Conservation (phyloP, 2,888 invertebrate genomes). For the Caenorhabditis becei region DNA sequence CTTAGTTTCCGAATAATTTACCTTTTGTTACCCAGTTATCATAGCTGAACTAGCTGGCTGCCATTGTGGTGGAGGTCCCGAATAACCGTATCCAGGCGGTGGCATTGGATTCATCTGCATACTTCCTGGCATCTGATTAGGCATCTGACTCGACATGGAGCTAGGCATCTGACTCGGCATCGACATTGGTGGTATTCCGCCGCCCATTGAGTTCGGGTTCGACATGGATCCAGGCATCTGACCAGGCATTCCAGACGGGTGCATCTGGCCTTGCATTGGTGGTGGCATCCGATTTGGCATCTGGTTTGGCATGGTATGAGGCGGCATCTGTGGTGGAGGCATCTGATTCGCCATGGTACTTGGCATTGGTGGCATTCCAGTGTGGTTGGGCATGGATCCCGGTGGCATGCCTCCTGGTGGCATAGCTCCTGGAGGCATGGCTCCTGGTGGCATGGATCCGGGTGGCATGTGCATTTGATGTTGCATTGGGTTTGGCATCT, state of each 20-base stretch:
- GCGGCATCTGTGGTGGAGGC: constrained; percentile 45
- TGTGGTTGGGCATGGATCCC: constrained; percentile 25
- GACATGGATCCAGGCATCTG: constrained; percentile 43
- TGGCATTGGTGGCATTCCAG: constrained; percentile 50
- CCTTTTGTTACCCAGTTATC: constrained; percentile 65
- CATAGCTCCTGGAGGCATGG: constrained; percentile 22
- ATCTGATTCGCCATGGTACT: constrained; percentile 51
- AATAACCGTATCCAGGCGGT: constrained; percentile 47
- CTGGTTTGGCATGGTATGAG: constrained; percentile 45
- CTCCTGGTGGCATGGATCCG: constrained; percentile 15
- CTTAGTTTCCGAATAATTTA: neutral
- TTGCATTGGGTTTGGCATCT: constrained; percentile 48
- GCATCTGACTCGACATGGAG: constrained; percentile 44
- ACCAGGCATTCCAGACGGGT: constrained; percentile 40
- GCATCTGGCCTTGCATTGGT: constrained; percentile 49
- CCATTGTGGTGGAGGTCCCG: constrained; percentile 56
- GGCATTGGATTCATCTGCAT: constrained; percentile 54
- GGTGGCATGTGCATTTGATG: constrained; percentile 50
- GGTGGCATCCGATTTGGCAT: constrained; percentile 53
- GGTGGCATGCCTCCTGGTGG: too few relatives aligned
- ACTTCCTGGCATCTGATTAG: constrained; percentile 40
- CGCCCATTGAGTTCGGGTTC: constrained; percentile 35
- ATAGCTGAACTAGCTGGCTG: constrained; percentile 66
- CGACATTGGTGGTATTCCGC: constrained; percentile 44
- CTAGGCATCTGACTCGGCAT: constrained; percentile 48